Conservation (phyloP, 2,113 vertebrate genomes). For the Apodemus sylvaticus region DNA sequence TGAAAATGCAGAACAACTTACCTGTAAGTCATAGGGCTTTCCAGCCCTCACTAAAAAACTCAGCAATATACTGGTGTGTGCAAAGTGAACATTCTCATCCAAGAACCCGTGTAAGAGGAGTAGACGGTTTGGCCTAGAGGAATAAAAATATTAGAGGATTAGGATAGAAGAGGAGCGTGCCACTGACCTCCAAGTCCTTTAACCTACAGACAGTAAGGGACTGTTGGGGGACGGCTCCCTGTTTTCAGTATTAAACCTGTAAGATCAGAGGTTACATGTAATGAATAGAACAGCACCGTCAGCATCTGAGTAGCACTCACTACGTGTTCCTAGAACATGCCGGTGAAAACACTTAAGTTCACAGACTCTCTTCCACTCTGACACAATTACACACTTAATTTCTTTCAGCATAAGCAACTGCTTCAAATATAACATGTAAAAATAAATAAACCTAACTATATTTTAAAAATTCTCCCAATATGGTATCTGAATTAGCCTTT, state of each 20-base stretch:
- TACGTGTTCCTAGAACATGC: not conserved
- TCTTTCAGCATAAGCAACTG: constrained; percentile 68
- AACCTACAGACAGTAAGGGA: not conserved
- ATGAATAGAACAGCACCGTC: not conserved
- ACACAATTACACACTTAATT: constrained; percentile 19
- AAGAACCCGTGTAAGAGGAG: constrained; percentile 89
- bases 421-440: constrained; percentile 36
- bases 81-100: constrained; percentile 92
- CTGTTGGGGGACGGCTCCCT: constrained; percentile 5
- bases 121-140: constrained; percentile 88
- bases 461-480: too few relatives aligned
- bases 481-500: constrained; percentile 2
- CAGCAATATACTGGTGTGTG: constrained; percentile 91
- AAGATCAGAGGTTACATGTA: not conserved
- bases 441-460: not conserved
- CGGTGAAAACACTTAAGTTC: not conserved
- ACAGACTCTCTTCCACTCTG: not conserved
- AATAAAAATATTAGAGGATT: constrained; percentile 63
- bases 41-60: constrained; percentile 91
- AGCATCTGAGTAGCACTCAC: not conserved
- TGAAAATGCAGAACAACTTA: constrained; percentile 77
- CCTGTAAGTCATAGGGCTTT: constrained; percentile 91
- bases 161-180: constrained; percentile 11
- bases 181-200: not conserved
- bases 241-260: constrained; percentile 26